A percentile compares a stretch with the other conserved stretches of the same genome.
These are phyloP conservation scores for Euwallacea fornicatus DNA, from an alignment of 1,140 invertebrate species.

Conservation along the genomic window DNA sequence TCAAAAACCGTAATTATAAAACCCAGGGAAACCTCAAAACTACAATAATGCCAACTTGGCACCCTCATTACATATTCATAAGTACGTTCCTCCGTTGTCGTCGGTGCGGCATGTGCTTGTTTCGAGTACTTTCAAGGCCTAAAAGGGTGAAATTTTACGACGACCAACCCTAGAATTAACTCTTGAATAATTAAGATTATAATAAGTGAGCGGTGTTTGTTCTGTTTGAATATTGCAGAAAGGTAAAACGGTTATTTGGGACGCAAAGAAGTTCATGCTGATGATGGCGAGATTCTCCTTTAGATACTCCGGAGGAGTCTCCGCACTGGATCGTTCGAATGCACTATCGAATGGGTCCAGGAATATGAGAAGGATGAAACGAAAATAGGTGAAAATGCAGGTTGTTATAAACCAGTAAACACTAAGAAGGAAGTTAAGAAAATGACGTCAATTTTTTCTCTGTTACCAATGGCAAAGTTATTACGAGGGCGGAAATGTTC, in stretches of 20 bases:
- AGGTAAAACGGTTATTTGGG: background rate
- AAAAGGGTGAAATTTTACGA: constrained; percentile 24
- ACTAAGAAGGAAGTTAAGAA: too few species aligned
- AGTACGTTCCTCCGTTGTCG: constrained; percentile 1
- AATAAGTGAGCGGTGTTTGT: constrained; percentile 15
- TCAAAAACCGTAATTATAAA: constrained; percentile 24
- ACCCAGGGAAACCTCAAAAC: constrained; percentile 22
- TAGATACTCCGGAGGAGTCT: too few species aligned
- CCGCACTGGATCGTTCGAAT: too few species aligned
- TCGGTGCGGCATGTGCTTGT: constrained; percentile 16
- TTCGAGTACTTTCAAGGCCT: constrained; percentile 17
- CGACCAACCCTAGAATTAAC: constrained; percentile 21
- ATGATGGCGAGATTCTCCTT: background rate
- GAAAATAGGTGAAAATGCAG: too few species aligned
- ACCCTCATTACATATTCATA: constrained; percentile 25
- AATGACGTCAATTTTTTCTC: too few species aligned
- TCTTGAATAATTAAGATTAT: constrained; percentile 23
- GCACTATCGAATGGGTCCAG: too few species aligned
- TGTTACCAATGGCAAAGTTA: too few species aligned
- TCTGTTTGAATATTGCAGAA: background rate
- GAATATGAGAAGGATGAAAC: too few species aligned
- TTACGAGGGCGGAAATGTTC: too few species aligned
- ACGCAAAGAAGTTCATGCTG: background rate
- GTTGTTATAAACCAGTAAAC: too few species aligned
- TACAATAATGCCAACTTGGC: constrained; percentile 23